These are phyloP conservation scores for Cephus runcator DNA, from an alignment of 2,888 invertebrate species.

Conservation along the genomic window DNA sequence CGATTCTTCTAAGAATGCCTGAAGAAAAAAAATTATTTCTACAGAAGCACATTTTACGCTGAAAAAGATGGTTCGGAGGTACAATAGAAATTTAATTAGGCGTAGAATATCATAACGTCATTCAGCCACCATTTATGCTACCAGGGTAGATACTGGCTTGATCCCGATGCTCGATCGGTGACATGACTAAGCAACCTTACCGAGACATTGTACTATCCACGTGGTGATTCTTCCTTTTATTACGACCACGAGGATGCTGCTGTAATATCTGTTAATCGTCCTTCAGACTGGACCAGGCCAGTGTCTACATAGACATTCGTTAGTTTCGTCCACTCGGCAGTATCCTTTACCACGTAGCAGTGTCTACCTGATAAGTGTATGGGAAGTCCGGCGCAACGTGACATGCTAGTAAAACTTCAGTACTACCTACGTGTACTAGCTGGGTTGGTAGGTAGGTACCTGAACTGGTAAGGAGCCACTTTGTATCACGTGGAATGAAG, in stretches of 20 bases:
- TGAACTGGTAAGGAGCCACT: constrained; percentile 15
- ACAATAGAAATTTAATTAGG: constrained; percentile 41
- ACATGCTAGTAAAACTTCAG: constrained; percentile 5
- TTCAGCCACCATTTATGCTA: constrained; percentile 29
- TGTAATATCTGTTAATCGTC: background rate
- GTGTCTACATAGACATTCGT: background rate
- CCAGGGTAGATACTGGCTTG: background rate
- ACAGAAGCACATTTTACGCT: background rate
- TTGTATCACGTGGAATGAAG: constrained; percentile 17
- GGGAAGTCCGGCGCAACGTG: constrained; percentile 3
- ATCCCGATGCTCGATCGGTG: background rate
- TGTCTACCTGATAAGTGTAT: background rate
- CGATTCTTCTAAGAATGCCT: background rate
- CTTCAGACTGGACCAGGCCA: background rate
- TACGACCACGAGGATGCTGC: background rate
- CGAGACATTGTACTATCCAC: background rate
- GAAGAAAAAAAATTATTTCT: background rate
- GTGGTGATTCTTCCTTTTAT: background rate
- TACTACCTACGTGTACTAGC: background rate
- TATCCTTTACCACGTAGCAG: too few relatives aligned
- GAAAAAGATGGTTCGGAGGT: background rate
- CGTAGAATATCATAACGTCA: constrained; percentile 45
- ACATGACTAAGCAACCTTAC: background rate
- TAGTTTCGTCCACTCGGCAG: background rate
- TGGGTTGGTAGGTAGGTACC: background rate